These are phyloP conservation scores for Erethizon dorsatum DNA, from an alignment of 2,797 vertebrate species.

Conservation along the genomic window DNA sequence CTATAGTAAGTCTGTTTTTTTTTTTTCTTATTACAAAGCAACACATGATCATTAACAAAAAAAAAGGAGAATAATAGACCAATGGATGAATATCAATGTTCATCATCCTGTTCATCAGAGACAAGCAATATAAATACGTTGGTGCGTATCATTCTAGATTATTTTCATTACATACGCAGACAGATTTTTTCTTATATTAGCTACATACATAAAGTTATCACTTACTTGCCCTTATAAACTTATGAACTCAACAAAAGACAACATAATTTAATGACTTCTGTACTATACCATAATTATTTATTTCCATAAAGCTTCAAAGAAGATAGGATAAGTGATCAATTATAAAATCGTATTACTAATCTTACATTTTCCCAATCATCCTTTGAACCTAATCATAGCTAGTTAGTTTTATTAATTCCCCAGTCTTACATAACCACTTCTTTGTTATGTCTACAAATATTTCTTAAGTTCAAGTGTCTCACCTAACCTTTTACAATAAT, in stretches of 20 bases:
- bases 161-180: neutral
- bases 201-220: neutral
- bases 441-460: conserved; percentile 38
- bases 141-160: neutral
- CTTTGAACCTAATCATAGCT: neutral
- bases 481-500: neutral
- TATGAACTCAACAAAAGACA: conserved; percentile 27
- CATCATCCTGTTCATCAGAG: neutral
- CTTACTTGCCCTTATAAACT: neutral
- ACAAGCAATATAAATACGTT: neutral
- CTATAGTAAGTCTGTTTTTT: neutral
- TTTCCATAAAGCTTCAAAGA: conserved; percentile 26
- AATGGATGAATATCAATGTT: neutral
- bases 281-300: neutral
- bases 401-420: conserved; percentile 1
- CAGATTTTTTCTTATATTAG: conserved; percentile 1
- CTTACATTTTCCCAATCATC: neutral
- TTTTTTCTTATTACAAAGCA: conserved; percentile 63
- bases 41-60: conserved; percentile 36
- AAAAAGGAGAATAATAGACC: conserved; percentile 34
- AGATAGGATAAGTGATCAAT: conserved; percentile 7
- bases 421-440: neutral
- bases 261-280: neutral
- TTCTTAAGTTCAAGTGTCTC: neutral
- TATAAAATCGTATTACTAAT: neutral